Conservation (phyloP, 2,113 vertebrate species). For the Takifugu flavidus region DNA sequence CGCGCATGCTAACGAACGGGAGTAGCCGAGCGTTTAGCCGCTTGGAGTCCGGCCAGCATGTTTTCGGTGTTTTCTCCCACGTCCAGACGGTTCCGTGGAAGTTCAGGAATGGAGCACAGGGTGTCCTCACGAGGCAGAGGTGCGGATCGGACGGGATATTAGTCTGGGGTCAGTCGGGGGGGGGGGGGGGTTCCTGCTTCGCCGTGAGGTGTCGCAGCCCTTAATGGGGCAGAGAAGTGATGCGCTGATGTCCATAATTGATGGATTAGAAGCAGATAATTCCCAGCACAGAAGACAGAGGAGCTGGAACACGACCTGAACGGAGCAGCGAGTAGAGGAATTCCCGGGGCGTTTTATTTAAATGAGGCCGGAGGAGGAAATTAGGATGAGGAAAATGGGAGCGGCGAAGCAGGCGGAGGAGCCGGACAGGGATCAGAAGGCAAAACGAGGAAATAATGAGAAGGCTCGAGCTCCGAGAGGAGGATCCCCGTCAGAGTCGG, state of each 20-base stretch:
- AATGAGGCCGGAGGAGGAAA: slow-evolving; percentile 42
- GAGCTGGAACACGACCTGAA: slow-evolving; percentile 55
- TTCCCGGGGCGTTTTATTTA: slow-evolving; percentile 57
- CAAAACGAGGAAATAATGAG: too few species aligned
- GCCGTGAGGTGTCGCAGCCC: slow-evolving; percentile 61
- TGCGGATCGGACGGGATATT: slow-evolving; percentile 55
- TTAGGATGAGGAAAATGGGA: slow-evolving; percentile 10
- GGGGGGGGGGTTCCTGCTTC: slow-evolving; percentile 49
- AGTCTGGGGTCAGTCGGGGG: slow-evolving; percentile 27
- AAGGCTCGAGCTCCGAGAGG: background rate
- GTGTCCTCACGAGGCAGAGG: background rate
- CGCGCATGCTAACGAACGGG: background rate
- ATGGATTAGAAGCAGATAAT: slow-evolving; percentile 70
- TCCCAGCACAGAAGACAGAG: slow-evolving; percentile 49
- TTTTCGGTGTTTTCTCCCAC: too few species aligned
- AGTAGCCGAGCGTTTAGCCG: background rate
- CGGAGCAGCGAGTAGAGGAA: slow-evolving; percentile 57
- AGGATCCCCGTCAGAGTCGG: slow-evolving; percentile 29
- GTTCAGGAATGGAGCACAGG: too few species aligned
- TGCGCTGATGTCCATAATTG: slow-evolving; percentile 73
- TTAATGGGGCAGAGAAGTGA: slow-evolving; percentile 66
- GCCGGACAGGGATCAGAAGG: background rate
- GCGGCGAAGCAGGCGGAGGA: slow-evolving; percentile 1
- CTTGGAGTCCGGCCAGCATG: too few species aligned
- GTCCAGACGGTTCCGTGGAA: too few species aligned